Evolutionary conservation across 2,888 invertebrate species (phyloP), one percentile per base, ranked within the genome.

Genomic region (Eupsilia transversa): DNA sequence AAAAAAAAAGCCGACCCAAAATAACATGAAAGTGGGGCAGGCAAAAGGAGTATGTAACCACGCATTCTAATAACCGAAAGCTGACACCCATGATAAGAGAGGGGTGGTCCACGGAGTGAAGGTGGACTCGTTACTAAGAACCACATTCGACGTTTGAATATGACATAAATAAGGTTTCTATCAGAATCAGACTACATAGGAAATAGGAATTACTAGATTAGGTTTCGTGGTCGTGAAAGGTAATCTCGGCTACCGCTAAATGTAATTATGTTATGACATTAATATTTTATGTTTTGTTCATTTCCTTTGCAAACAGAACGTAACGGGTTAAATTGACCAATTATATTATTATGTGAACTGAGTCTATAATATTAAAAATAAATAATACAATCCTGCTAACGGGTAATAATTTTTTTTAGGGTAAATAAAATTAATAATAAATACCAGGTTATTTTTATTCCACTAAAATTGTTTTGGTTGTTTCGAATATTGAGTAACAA

Each of bases 171-270:
- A 80, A 73, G 60, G 64, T 68, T 85, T 72, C 38, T 57, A 76
- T 61, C 46, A 61, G 68, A 61, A 75, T 72, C 64, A 81, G 35
- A 68, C 60, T 68, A 80, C 61, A 75, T 65, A 83, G 78, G 74
- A 81, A 72, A 74, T 73, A 85, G 74, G 70, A 83, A 74, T 78
- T 69, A 17, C 74, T 72, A 69, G 82, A 85, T 85, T 79, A 64
- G 63, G 69, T 85, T 82, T 79, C 82, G 85, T 68, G 74, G 82
- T 81, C 70, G 85, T 74, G 85, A 82, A 82, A 78, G 73, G 75
- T 79, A 74, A 78, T 83, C 77, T 80, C 23, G 85, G 54, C 70
- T 57, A 61, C 65, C 70, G 80, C 74, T 84, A 59, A 71, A 84
- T 23, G 64, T 65, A 82, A 82, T 82, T 81, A 82, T 80, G 65